A percentile compares a stretch with the other conserved stretches of the same genome.
phyloP scores from a whole-genome alignment of 1,140 invertebrate species.

The Magallana gigas region DNA sequence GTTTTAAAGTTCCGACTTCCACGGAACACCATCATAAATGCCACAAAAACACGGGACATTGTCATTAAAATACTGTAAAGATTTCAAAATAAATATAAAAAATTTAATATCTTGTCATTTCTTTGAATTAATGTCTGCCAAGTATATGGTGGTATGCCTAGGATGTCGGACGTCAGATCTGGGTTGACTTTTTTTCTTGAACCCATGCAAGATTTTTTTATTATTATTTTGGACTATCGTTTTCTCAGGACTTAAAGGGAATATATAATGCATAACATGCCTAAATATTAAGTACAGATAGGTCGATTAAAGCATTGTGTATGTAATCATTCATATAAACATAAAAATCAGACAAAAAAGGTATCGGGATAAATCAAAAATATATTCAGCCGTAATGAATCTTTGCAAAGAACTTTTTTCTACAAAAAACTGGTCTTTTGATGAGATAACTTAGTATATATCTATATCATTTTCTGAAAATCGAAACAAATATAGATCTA shows the following conservation, averaged over 20 bases:
- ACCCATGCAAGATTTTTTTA: background rate
- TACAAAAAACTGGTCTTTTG: too few species aligned
- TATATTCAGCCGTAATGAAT: too few species aligned
- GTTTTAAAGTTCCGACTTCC: constrained; percentile 19
- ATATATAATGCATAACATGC: background rate
- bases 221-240: background rate
- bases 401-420: too few species aligned
- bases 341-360: too few species aligned
- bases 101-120: constrained; percentile 35
- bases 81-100: constrained; percentile 28
- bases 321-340: background rate
- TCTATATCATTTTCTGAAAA: too few species aligned
- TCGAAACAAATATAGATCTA: too few species aligned
- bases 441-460: too few species aligned
- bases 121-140: constrained; percentile 9
- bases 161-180: background rate
- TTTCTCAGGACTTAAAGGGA: background rate
- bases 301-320: background rate
- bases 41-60: constrained; percentile 15
- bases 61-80: constrained; percentile 19
- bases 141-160: background rate
- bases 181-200: background rate
- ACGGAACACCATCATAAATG: constrained; percentile 11
- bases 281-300: background rate
- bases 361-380: too few species aligned